phyloP scores from a whole-genome alignment of 1,140 invertebrate species.

The Drosophila mayri region DNA sequence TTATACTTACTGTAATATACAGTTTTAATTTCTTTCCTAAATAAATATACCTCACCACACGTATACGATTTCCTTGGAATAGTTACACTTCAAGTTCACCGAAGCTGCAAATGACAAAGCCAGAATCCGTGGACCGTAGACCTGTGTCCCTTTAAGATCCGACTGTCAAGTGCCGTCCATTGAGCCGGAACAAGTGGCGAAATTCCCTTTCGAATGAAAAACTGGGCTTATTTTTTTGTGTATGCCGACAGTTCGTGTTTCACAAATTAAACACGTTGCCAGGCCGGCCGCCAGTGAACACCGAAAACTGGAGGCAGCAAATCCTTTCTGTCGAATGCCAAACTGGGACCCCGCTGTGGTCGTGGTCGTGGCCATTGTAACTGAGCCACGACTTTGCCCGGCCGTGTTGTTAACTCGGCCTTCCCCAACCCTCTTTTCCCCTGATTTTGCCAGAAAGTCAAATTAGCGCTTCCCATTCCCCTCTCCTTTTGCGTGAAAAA shows the following conservation, averaged over 20 bases:
- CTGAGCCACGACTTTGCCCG: constrained; percentile 13
- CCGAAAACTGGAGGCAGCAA: constrained; percentile 23
- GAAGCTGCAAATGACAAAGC: constrained; percentile 36
- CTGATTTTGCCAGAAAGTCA: constrained; percentile 32
- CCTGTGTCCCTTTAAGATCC: constrained; percentile 13
- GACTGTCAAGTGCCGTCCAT: constrained; percentile 48
- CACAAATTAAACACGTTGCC: constrained; percentile 74
- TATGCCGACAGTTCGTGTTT: constrained; percentile 47
- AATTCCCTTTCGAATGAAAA: constrained; percentile 21
- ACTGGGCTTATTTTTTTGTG: constrained; percentile 20
- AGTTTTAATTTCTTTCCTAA: not conserved
- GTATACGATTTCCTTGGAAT: not conserved
- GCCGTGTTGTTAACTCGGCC: constrained; percentile 62
- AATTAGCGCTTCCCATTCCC: constrained; percentile 50
- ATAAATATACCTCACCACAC: not conserved
- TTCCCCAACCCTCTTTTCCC: not conserved
- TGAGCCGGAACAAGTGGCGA: constrained; percentile 33
- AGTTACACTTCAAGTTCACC: constrained; percentile 12
- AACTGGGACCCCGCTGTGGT: constrained; percentile 40
- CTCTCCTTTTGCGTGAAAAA: constrained; percentile 54
- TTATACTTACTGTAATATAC: not conserved
- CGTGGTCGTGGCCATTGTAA: constrained; percentile 39
- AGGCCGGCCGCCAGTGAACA: constrained; percentile 9
- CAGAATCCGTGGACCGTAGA: constrained; percentile 13
- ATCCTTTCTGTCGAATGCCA: constrained; percentile 55